Base-by-base conservation (phyloP, 2,797 vertebrate species). In the Gobionotothen gibberifrons region DNA sequence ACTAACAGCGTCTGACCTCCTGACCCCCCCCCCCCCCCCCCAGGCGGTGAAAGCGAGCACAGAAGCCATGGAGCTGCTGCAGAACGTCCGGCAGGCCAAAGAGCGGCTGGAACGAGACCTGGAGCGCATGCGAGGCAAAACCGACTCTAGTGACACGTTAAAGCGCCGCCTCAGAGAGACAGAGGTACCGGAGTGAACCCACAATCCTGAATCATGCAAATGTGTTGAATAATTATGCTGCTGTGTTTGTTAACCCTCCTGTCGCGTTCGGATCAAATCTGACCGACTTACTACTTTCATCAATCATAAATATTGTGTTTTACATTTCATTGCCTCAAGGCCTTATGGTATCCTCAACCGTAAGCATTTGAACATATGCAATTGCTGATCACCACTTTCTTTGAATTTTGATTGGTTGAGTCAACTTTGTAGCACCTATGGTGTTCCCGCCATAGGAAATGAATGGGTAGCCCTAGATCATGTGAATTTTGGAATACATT, bases 1-100 rank as follows among this genome's bases (percentile, higher is more conserved):
- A 78, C 74, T 88, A 73, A 88, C 70, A 74, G 69, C 71, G 73
- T 76, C 73, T 91, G 83, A 87, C 84, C 77, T 79, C 55, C 39
- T 89, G 77, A 79, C 79, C 32, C 76, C 73, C 66, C 40, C 78
- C 51, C 76, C 79, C 32, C 76, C 72, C 66, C 40, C 78, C 51
- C 76, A 93, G 93, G 93, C 93, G 44, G 93, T 93, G 61, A 93
- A 92, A 81, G 93, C 93, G 3, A 93, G 91, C 83, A 96, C 97
- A 19, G 98, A 99, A 89, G 98, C 98, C 77, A 97, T 97, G 0
- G 98, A 99, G 84, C 95, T 99, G 69, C 95, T 99, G 80, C 97
- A 99, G 92, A 99, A 97, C 64, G 96, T 99, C 63, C 97, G 97
- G 32, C 98, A 98, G 92, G 96, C 98, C 29, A 99, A 99, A 91